phyloP scores from a whole-genome alignment of 1,140 invertebrate species.

The Harpegnathos saltator region DNA sequence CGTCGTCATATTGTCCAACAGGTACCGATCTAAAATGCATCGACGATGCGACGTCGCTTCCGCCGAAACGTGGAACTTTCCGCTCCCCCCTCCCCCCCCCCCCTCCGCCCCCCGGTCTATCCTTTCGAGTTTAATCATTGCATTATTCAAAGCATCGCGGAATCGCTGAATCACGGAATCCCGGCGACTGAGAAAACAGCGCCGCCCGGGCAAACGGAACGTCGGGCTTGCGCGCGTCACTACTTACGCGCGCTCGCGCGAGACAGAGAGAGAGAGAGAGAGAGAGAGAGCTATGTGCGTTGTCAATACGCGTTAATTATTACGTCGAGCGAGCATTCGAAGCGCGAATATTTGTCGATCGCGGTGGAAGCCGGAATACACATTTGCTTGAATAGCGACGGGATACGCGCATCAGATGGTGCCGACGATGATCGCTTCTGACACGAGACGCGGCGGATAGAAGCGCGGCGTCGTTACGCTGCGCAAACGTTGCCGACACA shows the following conservation, averaged over 20 bases:
- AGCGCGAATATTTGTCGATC: slow-evolving; percentile 54
- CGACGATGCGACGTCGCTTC: slow-evolving; percentile 4
- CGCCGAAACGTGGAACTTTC: not conserved
- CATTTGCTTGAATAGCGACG: slow-evolving; percentile 28
- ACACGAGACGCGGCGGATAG: slow-evolving; percentile 37
- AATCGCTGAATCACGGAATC: slow-evolving; percentile 17
- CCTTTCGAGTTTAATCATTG: slow-evolving; percentile 50
- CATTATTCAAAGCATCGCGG: slow-evolving; percentile 40
- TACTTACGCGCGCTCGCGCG: too few species aligned
- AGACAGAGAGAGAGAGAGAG: too few species aligned
- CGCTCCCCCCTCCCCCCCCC: too few species aligned
- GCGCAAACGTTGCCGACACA: slow-evolving; percentile 54
- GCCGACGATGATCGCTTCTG: slow-evolving; percentile 54
- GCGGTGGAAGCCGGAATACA: slow-evolving; percentile 40
- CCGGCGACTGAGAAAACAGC: slow-evolving; percentile 52
- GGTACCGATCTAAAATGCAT: slow-evolving; percentile 53
- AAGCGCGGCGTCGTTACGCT: slow-evolving; percentile 53
- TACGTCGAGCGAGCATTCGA: slow-evolving; percentile 35
- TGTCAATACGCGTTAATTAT: slow-evolving; percentile 69
- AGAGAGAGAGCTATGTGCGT: slow-evolving; percentile 1
- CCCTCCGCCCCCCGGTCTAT: too few species aligned
- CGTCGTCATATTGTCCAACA: slow-evolving; percentile 50
- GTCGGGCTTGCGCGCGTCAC: not conserved
- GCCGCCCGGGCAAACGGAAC: slow-evolving; percentile 25
- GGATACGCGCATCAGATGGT: slow-evolving; percentile 46